phyloP scores from a whole-genome alignment of 2,797 vertebrate genomes.

The Cuniculus paca region DNA sequence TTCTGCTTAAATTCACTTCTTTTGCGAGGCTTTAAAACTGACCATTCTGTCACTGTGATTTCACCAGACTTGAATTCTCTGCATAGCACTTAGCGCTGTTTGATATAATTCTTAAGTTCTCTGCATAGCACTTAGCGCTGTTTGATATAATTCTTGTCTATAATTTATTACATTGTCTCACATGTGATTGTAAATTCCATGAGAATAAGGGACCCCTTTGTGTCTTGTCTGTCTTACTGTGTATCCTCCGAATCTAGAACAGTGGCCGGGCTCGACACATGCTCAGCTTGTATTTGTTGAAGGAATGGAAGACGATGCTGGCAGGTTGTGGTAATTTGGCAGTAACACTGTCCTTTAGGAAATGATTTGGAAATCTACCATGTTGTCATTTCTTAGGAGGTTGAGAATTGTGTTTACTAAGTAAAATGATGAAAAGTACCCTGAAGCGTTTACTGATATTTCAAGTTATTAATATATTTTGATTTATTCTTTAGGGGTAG shows the following conservation, averaged over 20 bases:
- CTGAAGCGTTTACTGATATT: conserved; percentile 27
- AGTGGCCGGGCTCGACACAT: neutral
- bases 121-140: too few relatives aligned
- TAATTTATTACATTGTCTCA: neutral
- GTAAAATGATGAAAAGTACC: neutral
- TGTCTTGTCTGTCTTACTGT: neutral
- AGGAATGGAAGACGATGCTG: conserved; percentile 40
- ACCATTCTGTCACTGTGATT: neutral
- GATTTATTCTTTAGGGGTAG: neutral
- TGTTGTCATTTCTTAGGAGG: conserved; percentile 35
- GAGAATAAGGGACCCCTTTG: neutral
- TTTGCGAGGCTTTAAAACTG: conserved; percentile 7
- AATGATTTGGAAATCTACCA: neutral
- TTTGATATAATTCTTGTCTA: neutral
- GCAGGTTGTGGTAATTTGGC: conserved; percentile 42
- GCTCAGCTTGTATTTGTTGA: conserved; percentile 10
- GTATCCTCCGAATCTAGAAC: neutral
- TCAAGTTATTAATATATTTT: conserved; percentile 41
- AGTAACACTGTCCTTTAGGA: neutral
- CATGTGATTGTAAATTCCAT: neutral
- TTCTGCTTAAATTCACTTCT: conserved; percentile 32
- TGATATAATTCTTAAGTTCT: too few relatives aligned
- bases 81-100: neutral
- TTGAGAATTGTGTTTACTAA: neutral
- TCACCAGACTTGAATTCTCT: conserved; percentile 43